Evolutionary conservation across 2,797 vertebrate species (phyloP).

Genomic region (Paguma larvata): DNA sequence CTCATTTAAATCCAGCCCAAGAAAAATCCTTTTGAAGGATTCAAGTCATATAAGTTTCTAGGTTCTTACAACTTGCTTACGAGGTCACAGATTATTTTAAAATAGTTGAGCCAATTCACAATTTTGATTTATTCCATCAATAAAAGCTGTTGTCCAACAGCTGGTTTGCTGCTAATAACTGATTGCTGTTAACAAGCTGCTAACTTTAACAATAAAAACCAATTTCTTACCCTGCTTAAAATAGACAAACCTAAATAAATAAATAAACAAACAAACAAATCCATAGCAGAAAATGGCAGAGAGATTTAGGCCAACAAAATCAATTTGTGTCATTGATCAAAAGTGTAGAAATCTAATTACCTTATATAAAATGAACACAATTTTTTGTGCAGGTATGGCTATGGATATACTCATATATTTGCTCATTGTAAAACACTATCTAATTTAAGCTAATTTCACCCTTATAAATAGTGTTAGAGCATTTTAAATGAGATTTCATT

Average conservation of each 20-base stretch:
- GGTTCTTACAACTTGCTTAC: not conserved
- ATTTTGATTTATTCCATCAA: not conserved
- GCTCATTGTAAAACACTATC: not conserved
- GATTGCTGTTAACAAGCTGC: not conserved
- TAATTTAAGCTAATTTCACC: not conserved
- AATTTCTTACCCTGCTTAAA: not conserved
- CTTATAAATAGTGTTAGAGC: not conserved
- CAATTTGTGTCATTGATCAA: not conserved
- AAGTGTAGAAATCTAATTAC: not conserved
- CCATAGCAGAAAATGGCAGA: not conserved
- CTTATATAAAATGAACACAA: not conserved
- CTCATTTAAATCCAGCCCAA: not conserved
- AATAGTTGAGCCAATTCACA: not conserved
- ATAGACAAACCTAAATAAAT: not conserved
- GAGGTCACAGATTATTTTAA: not conserved
- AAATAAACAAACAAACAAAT: not conserved
- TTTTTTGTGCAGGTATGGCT: not conserved
- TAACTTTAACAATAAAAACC: not conserved
- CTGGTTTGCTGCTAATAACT: not conserved
- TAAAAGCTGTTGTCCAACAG: not conserved
- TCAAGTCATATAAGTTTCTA: too few relatives aligned
- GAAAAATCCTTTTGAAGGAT: not conserved
- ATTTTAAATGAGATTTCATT: not conserved
- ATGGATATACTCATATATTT: not conserved
- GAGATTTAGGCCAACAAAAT: not conserved